Evolutionary conservation across 1,140 invertebrate species (phyloP).

Genomic region (Pollicipes pollicipes): DNA sequence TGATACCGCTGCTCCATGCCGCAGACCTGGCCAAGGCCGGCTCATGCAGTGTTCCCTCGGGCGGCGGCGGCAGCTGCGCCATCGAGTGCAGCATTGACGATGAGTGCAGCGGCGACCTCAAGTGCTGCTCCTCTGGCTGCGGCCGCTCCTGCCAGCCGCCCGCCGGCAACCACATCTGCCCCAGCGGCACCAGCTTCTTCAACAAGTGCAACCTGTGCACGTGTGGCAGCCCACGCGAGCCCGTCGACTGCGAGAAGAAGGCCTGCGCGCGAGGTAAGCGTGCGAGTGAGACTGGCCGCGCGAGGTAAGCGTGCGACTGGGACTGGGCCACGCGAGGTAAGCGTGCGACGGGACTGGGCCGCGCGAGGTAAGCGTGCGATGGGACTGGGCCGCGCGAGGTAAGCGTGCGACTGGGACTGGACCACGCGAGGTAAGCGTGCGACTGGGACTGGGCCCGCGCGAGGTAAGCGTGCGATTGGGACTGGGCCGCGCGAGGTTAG

Average conservation of each 20-base stretch:
- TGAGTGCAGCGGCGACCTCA: neutral
- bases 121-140: slow-evolving; percentile 5
- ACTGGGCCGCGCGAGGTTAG: no score
- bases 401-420: no score
- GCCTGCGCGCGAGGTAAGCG: neutral
- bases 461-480: no score
- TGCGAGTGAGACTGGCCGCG: no score
- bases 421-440: no score
- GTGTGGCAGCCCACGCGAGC: neutral
- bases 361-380: no score
- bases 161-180: neutral
- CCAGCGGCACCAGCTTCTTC: neutral
- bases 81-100: neutral
- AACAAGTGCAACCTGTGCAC: slow-evolving; percentile 1
- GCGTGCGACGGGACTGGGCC: no score
- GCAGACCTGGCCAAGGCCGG: neutral
- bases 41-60: neutral
- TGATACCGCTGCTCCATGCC: no score
- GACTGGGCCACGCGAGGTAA: no score
- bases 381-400: no score
- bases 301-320: no score
- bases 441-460: no score
- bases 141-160: neutral
- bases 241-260: neutral
- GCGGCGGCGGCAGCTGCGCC: neutral